phyloP scores from a whole-genome alignment of 2,888 invertebrate genomes.

The Isoperla grammatica region DNA sequence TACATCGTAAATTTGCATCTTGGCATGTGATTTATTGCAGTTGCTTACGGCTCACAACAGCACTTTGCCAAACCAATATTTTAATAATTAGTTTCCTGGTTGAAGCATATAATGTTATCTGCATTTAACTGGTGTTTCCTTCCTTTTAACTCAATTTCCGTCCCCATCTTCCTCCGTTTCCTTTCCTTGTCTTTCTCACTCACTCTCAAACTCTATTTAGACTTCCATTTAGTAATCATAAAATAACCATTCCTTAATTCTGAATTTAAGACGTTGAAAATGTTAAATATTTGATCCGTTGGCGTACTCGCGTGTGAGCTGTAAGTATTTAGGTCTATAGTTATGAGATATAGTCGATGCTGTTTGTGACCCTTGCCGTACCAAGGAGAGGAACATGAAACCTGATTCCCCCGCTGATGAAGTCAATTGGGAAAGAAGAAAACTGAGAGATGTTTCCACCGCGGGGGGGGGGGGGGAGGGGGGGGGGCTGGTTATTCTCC shows the following conservation, averaged over 20 bases:
- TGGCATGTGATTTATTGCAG: no score
- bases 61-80: background rate
- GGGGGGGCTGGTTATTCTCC: constrained; percentile 22
- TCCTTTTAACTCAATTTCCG: constrained; percentile 17
- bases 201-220: background rate
- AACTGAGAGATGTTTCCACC: constrained; percentile 13
- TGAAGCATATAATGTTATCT: background rate
- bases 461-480: constrained; percentile 5
- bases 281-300: constrained; percentile 14
- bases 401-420: constrained; percentile 23
- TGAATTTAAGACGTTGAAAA: constrained; percentile 11
- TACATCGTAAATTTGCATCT: no score
- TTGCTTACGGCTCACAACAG: no score
- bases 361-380: constrained; percentile 12
- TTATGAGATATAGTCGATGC: background rate
- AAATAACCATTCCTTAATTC: constrained; percentile 14
- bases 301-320: background rate
- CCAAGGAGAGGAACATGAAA: background rate
- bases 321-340: background rate
- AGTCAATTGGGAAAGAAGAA: constrained; percentile 30
- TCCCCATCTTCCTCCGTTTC: constrained; percentile 8
- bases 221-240: constrained; percentile 4
- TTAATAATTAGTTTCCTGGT: background rate
- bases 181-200: constrained; percentile 5
- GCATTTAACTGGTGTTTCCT: constrained; percentile 2